A percentile compares a stretch with the other conserved stretches of the same genome.
phyloP scores from a whole-genome alignment of 2,797 vertebrate species.

The Catamblyrhynchus diadema region DNA sequence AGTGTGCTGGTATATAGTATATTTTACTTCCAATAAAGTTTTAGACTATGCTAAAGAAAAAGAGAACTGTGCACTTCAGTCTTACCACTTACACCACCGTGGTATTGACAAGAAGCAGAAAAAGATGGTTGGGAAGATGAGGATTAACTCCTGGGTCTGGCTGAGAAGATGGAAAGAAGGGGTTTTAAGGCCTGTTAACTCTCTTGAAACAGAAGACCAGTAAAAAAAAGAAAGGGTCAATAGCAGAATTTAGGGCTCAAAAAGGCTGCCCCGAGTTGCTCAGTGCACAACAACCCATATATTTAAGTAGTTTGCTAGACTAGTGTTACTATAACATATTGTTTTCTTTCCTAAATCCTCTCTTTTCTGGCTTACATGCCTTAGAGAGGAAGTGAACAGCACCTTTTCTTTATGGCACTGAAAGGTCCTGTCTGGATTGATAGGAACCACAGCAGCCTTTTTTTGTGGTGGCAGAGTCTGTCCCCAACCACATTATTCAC shows the following conservation, averaged over 20 bases:
- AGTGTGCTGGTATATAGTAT: neutral
- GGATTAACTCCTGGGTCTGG: neutral
- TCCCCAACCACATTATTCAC: neutral
- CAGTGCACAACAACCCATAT: neutral
- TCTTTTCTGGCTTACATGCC: neutral
- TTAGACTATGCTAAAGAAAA: constrained; percentile 16
- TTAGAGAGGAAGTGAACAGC: neutral
- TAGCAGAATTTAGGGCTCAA: neutral
- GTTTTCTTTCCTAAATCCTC: neutral
- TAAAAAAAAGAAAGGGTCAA: neutral
- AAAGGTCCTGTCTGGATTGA: neutral
- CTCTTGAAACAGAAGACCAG: neutral
- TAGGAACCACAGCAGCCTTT: neutral
- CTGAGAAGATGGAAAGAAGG: neutral
- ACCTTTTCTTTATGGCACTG: neutral
- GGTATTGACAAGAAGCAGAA: neutral
- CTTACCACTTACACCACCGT: neutral
- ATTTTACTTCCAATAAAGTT: constrained; percentile 30
- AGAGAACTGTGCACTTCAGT: neutral
- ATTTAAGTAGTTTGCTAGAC: neutral
- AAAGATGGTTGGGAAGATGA: neutral
- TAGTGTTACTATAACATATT: neutral
- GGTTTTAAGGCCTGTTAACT: neutral
- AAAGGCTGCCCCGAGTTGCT: neutral
- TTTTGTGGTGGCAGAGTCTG: neutral